Evolutionary conservation across 2,797 vertebrate species (phyloP), one percentile per base, ranked within the genome.

Genomic region (Morelia viridis): DNA sequence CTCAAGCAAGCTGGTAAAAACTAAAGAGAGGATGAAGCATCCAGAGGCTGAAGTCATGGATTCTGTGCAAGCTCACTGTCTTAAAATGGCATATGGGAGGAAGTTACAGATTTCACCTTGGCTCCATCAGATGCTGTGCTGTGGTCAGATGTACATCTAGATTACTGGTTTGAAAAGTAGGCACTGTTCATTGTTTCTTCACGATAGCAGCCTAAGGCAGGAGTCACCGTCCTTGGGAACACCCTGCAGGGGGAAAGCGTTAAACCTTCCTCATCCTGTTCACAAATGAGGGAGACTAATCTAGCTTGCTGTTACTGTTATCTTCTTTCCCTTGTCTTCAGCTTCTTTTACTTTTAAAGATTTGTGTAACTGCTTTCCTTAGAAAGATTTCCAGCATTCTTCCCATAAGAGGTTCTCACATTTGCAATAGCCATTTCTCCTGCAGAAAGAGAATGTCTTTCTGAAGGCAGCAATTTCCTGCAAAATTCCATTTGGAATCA

Each of bases 401-500:
- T 91, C 62, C 41, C 80, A 22, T 60, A 87, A 26, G 17, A 65
- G n/a, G 19, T 50, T 64, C 13, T 65, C 22, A 28, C 41, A 31
- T 68, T 89, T 41, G 10, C 50, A 15, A 31, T 62, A n/a, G n/a
- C n/a, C n/a, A 53, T 83, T 64, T 61, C 46, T 88, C 64, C 46
- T 64, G 46, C 71, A 9, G 46, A 83, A 10, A 88, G 68, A 88
- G 19, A 2, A 64, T 28, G 19, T 57, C 58, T 64, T 84, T 58
- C 91, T 92, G 84, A 83, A 92, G n/a, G 58, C 58, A 84, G 22
- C 83, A 0, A 64, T 83, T 84, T 92, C 71, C 58, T n/a, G 31
- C 31, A 56, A 88, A 84, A 89, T 89, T 31, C 71, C 71, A 57
- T 85, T 92, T 87, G 88, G 58, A 84, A 84, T 88, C 87, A 89